A percentile compares a stretch with the other conserved stretches of the same genome.
Evolutionary conservation across 2,888 invertebrate genomes (phyloP).

Genomic region (Apoderus coryli): DNA sequence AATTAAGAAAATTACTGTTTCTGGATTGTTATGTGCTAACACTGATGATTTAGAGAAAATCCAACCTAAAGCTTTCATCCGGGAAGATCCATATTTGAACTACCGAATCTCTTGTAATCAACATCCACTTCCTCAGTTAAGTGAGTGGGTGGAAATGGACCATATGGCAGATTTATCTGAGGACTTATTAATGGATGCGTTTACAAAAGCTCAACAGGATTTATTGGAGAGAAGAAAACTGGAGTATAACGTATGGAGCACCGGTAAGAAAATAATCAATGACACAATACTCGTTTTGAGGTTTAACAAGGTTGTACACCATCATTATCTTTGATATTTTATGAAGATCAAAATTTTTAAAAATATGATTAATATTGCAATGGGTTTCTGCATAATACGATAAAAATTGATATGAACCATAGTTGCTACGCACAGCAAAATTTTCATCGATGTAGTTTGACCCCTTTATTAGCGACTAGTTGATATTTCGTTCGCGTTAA

Average conservation of each 20-base stretch:
- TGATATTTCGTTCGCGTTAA: too few relatives aligned
- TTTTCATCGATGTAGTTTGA: too few relatives aligned
- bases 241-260: conserved; percentile 69
- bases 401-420: too few relatives aligned
- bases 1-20: conserved; percentile 63
- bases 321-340: too few relatives aligned
- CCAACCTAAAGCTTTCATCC: conserved; percentile 77
- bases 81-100: conserved; percentile 73
- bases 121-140: conserved; percentile 49
- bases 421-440: too few relatives aligned
- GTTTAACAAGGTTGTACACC: too few relatives aligned
- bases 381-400: too few relatives aligned
- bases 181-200: conserved; percentile 56
- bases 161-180: conserved; percentile 50
- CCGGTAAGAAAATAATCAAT: conserved; percentile 37
- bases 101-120: conserved; percentile 61
- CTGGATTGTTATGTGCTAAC: conserved; percentile 66
- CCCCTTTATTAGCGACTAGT: too few relatives aligned
- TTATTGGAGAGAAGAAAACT: conserved; percentile 59
- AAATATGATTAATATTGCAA: too few relatives aligned
- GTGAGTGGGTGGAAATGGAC: conserved; percentile 57
- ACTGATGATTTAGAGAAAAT: conserved; percentile 52
- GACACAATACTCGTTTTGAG: conserved; percentile 8
- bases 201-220: conserved; percentile 66
- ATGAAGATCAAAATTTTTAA: too few relatives aligned